These are phyloP conservation scores for Oceanodroma leucorhoa DNA, from an alignment of 2,797 vertebrate species.

Conservation along the genomic window DNA sequence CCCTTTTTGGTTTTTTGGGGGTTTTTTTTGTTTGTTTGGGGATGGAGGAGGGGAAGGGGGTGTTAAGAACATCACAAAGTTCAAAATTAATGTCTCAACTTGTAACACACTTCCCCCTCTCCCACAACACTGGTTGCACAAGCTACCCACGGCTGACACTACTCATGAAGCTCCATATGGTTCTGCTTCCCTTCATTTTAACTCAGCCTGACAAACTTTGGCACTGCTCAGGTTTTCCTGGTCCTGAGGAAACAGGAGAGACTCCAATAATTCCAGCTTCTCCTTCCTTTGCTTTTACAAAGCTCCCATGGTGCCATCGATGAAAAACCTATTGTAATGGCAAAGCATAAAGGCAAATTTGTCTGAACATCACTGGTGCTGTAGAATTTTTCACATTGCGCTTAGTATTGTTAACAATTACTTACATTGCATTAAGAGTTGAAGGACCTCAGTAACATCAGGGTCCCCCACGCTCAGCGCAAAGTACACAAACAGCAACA, in stretches of 20 bases:
- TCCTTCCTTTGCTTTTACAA: conserved; percentile 1
- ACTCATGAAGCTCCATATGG: conserved; percentile 27
- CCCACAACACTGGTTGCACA: conserved; percentile 4
- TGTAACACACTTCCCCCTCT: conserved; percentile 4
- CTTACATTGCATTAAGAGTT: not conserved
- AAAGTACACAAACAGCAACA: not conserved
- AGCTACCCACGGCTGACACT: conserved; percentile 38
- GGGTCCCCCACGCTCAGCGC: not conserved
- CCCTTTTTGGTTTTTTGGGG: not conserved
- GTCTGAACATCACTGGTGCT: not conserved
- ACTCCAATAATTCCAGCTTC: conserved; percentile 4
- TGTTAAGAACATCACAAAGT: conserved; percentile 4
- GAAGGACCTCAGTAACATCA: not conserved
- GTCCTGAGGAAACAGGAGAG: not conserved
- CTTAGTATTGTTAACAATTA: not conserved
- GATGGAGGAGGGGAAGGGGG: not conserved
- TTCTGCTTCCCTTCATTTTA: conserved; percentile 35
- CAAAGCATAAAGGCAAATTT: not conserved
- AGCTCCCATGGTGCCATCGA: not conserved
- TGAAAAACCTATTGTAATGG: not conserved
- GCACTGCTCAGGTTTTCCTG: conserved; percentile 19
- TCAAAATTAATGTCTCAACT: conserved; percentile 13
- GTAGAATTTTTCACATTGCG: not conserved
- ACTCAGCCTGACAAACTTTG: conserved; percentile 25
- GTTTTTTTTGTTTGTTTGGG: not conserved